Evolutionary conservation across 2,113 vertebrate species (phyloP).

Genomic region (Salvelinus sp.): DNA sequence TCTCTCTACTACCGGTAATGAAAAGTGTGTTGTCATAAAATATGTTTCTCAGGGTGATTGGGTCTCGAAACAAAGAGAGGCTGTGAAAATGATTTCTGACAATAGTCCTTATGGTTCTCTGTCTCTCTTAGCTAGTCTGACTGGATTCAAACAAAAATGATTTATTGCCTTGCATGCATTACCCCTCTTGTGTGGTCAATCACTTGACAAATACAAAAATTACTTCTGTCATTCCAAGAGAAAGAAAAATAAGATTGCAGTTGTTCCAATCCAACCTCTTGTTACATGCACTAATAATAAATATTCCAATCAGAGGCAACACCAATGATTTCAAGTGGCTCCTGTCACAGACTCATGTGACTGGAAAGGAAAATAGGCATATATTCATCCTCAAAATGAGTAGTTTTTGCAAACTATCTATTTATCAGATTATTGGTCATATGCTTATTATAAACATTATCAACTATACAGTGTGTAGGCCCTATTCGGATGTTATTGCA

Average conservation of each 20-base stretch:
- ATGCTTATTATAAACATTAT: too few relatives aligned
- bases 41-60: background rate
- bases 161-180: conserved; percentile 11
- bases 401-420: background rate
- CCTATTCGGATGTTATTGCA: background rate
- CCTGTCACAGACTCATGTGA: background rate
- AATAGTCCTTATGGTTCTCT: background rate
- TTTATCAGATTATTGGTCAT: background rate
- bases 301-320: background rate
- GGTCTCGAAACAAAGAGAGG: background rate
- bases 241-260: conserved; percentile 6
- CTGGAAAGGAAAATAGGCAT: background rate
- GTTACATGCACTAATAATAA: background rate
- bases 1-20: background rate
- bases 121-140: background rate
- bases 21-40: background rate
- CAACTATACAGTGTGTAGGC: too few relatives aligned
- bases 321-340: background rate
- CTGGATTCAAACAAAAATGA: conserved; percentile 9
- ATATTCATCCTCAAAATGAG: background rate
- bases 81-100: background rate
- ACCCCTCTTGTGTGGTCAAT: conserved; percentile 4
- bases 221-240: background rate
- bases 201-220: conserved; percentile 16
- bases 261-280: background rate